Conservation (phyloP, 2,888 invertebrate genomes). For the Dicranocentrus wangi region DNA sequence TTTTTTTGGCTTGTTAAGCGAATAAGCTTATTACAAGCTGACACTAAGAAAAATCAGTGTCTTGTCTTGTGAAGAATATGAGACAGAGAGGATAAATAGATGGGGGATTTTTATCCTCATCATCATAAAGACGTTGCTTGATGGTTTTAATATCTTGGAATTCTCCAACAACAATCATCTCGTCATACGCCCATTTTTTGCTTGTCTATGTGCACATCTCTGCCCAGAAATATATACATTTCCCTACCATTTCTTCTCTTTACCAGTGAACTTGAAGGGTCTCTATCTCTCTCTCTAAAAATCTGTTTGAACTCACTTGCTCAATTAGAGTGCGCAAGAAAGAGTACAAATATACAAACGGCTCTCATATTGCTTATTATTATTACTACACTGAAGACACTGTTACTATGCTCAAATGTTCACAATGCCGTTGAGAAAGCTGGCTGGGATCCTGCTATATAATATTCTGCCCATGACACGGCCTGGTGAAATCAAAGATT, state of each 20-base stretch:
- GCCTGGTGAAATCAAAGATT: constrained; percentile 30
- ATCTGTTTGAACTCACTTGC: not conserved
- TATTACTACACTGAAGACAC: no score
- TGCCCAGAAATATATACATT: not conserved
- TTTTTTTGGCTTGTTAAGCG: constrained; percentile 20
- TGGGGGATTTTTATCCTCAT: constrained; percentile 12
- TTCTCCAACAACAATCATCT: constrained; percentile 22
- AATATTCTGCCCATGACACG: not conserved
- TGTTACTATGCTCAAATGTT: no score
- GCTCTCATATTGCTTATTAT: no score
- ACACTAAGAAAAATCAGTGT: constrained; percentile 11
- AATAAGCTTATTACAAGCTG: constrained; percentile 44
- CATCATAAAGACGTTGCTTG: constrained; percentile 34
- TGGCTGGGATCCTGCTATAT: not conserved
- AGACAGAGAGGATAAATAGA: constrained; percentile 30
- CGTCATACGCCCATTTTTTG: constrained; percentile 40
- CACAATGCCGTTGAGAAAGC: not conserved
- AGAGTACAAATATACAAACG: not conserved
- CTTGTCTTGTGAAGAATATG: constrained; percentile 27
- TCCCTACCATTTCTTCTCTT: not conserved
- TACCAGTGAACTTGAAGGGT: constrained; percentile 8
- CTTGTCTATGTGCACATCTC: constrained; percentile 5
- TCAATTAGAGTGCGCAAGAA: constrained; percentile 1
- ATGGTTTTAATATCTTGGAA: constrained; percentile 21
- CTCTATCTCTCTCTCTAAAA: not conserved